Conservation (phyloP, 2,797 vertebrate genomes). For the Esox lucius region DNA sequence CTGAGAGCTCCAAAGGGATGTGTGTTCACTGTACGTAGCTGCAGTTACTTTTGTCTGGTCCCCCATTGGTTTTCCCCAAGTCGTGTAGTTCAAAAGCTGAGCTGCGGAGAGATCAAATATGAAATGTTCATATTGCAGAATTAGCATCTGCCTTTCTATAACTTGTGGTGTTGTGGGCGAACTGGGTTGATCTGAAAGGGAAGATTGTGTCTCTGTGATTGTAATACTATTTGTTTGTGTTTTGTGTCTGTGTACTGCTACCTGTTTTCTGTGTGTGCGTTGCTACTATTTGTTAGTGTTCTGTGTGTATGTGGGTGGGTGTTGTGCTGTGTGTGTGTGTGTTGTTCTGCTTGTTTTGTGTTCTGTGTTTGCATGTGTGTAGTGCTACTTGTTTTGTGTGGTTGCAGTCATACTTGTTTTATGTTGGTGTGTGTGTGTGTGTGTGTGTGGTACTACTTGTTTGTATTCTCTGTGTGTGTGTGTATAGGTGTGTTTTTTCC, state of each 20-base stretch:
- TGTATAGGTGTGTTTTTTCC: constrained; percentile 11
- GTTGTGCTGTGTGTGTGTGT: no score
- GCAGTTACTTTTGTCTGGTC: background rate
- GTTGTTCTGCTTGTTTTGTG: no score
- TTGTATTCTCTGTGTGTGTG: background rate
- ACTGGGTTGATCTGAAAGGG: background rate
- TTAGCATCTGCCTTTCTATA: constrained; percentile 5
- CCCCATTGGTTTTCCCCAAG: background rate
- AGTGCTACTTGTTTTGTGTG: no score
- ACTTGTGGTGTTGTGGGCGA: background rate
- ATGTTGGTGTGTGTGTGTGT: background rate
- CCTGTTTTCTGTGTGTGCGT: background rate
- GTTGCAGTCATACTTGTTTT: no score
- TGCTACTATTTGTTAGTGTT: no score
- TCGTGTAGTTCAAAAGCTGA: background rate
- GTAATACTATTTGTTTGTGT: background rate
- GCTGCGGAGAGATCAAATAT: background rate
- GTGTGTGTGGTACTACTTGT: background rate
- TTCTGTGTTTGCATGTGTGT: no score
- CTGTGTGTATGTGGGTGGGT: constrained; percentile 4
- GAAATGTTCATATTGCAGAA: background rate
- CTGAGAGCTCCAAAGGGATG: background rate
- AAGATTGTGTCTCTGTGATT: background rate
- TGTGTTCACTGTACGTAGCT: background rate
- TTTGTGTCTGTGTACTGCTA: background rate